Conservation (phyloP, 2,113 vertebrate genomes). For the Ptychochromis oligacanthus region DNA sequence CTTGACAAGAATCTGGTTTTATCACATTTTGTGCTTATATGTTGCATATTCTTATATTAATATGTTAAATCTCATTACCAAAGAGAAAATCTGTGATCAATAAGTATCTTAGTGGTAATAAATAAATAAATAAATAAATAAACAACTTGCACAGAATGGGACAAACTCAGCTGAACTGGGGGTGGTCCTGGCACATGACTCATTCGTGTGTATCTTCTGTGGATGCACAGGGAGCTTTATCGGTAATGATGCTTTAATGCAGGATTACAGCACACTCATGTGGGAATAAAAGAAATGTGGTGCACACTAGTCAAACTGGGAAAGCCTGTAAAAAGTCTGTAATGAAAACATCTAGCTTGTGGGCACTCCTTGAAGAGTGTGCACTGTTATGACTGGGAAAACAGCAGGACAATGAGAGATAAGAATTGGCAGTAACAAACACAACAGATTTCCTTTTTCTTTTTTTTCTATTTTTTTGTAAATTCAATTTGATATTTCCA, state of each 20-base stretch:
- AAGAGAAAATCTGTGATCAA: background rate
- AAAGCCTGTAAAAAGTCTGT: slow-evolving; percentile 23
- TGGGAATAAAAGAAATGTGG: background rate
- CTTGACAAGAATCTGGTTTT: background rate
- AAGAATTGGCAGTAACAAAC: slow-evolving; percentile 21
- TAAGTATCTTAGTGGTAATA: background rate
- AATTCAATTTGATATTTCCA: slow-evolving; percentile 30
- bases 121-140: background rate
- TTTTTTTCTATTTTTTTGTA: background rate
- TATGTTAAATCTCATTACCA: background rate
- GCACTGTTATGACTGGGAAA: slow-evolving; percentile 30
- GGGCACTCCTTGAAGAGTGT: slow-evolving; percentile 1
- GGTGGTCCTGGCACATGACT: background rate
- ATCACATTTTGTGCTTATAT: background rate
- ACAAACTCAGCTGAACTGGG: background rate
- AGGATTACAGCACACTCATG: slow-evolving; percentile 34
- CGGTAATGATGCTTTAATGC: background rate
- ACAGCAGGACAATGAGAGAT: slow-evolving; percentile 41
- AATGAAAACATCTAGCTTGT: slow-evolving; percentile 19
- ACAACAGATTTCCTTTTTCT: background rate
- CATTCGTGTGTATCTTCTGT: slow-evolving; percentile 1
- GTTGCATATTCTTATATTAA: background rate
- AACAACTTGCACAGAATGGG: background rate
- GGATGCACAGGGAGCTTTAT: background rate
- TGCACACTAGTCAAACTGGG: slow-evolving; percentile 9